Base-by-base conservation (phyloP, 2,797 vertebrate species). In the Phylloscopus collybita region DNA sequence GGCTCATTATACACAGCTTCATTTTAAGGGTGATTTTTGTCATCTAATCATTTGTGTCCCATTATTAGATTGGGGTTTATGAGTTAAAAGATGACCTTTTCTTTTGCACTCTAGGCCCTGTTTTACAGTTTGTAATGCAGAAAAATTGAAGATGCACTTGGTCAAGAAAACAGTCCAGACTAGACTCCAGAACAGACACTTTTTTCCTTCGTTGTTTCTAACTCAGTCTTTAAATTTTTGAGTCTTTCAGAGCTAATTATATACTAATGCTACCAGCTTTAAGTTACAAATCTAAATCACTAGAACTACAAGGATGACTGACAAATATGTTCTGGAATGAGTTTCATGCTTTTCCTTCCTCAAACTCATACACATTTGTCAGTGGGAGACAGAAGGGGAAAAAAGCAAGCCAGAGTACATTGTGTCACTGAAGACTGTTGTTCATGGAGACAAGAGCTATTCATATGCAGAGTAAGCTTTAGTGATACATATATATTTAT, bases 221-320 rank as follows among this genome's bases (percentile, higher is more conserved):
- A 92, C 66, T 75, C 79, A 92, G 81, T 87, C 26, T 94, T 94
- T 89, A 50, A 60, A 75, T 83, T 80, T 90, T 95, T 7, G n/a
- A 80, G 86, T 91, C 47, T 80, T 96, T 91, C 86, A 50, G 80
- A 74, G 80, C 61, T 92, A 80, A 92, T 83, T 94, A 76, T 42
- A 81, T 67, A 42, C 32, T 71, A 72, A 89, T 71, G 65, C 18
- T 80, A 74, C 44, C 42, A 91, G n/a, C 17, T 94, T 92, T 88
- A 89, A 22, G 74, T 89, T 80, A 74, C 56, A 78, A 94, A 86
- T 81, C 50, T 90, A 85, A 95, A 95, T 90, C 69, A 81, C 57
- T 49, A 91, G 40, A 70, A 80, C 40, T 80, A 17, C 62, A 56
- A 50, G 54, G 65, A 71, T 80, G 79, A 92, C 71, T 88, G 65